Evolutionary conservation across 2,888 invertebrate species (phyloP).

Genomic region (Harpalus rubripes): DNA sequence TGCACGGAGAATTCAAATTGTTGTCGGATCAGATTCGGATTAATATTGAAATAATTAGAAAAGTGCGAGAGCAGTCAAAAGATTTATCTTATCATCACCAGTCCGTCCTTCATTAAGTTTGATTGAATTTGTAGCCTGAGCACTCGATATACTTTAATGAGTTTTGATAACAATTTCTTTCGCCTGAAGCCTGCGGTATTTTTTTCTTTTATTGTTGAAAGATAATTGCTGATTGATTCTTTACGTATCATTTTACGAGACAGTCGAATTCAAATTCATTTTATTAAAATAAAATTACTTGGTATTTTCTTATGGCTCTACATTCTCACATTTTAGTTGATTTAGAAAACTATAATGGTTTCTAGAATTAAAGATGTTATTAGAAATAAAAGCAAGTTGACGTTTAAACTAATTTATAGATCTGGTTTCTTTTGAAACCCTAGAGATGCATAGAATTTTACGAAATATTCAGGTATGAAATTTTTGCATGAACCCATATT

Average conservation of each 20-base stretch:
- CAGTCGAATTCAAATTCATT: not conserved
- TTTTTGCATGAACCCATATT: too few species aligned
- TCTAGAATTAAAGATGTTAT: too few species aligned
- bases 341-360: too few species aligned
- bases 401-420: too few species aligned
- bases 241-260: not conserved
- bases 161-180: constrained; percentile 41
- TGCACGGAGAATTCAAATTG: constrained; percentile 56
- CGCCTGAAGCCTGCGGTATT: constrained; percentile 20
- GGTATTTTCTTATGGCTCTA: not conserved
- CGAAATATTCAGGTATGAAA: too few species aligned
- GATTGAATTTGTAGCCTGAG: constrained; percentile 58
- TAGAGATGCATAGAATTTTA: too few species aligned
- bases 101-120: constrained; percentile 53
- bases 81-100: constrained; percentile 13
- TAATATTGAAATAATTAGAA: constrained; percentile 65
- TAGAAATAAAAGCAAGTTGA: too few species aligned
- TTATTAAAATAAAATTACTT: not conserved
- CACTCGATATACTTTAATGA: constrained; percentile 62
- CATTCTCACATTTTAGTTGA: too few species aligned
- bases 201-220: constrained; percentile 5
- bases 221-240: constrained; percentile 22
- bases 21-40: constrained; percentile 60
- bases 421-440: too few species aligned
- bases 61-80: constrained; percentile 52